Evolutionary conservation across 2,113 vertebrate species (phyloP), one percentile per base, ranked within the genome.

Genomic region (Platysternon megacephalum): DNA sequence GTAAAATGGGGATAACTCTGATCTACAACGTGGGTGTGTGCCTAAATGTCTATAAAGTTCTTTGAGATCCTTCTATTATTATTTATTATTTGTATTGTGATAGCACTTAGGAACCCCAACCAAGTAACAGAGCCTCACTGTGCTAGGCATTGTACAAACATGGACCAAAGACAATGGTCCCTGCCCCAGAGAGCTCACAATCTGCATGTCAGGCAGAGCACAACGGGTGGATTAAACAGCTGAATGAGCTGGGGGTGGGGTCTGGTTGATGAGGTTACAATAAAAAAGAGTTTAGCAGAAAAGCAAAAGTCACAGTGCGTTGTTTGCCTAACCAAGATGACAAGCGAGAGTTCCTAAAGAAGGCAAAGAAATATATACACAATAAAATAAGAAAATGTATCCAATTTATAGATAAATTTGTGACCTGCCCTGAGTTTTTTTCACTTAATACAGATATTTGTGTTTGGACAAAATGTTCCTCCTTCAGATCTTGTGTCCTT

Each of bases 51-150:
- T 46, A 80, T 81, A 76, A 89, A n/a, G 39, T 22, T 4, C 5
- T 51, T 28, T 35, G 52, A 93, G 44, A 74, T 48, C 42, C 89
- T 68, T 28, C 88, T 1, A 0, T 46, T 84, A 94, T 58, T 85
- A 94, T 58, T 49, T n/a, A 35, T 72, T 32, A 12, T n/a, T 79
- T 52, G 89, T 29, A 52, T 44, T 48, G 84, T 29, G 42, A 76
- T 29, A 48, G 91, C 84, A 78, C 90, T 53, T 68, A 68, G 61
- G 61, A 68, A 79, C 51, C 19, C 24, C 72, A 82, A 3, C 11
- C 26, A 82, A 26, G 80, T 44, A 53, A 10, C 82, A 46, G 56
- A 0, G 0, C 56, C 56, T 12, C 48, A 55, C 1, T 0, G 35
- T n/a, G 65, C 26, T 51, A 95, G 82, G 12, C 0, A 0, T 61